Evolutionary conservation across 2,888 invertebrate genomes (phyloP), one percentile per base, ranked within the genome.

Genomic region (Zaprionus obscuricornis): DNA sequence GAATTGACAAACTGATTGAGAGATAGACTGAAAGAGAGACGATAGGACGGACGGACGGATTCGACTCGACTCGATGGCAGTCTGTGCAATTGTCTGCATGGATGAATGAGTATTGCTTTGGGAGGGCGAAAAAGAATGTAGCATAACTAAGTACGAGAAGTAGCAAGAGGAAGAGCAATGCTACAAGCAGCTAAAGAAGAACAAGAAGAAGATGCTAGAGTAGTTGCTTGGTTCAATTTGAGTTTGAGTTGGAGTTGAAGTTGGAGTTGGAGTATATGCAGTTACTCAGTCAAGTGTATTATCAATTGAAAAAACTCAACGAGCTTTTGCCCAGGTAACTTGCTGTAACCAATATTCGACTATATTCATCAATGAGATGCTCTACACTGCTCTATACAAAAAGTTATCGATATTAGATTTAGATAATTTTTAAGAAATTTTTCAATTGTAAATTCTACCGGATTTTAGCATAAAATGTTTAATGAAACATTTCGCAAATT

Each of bases 231-330:
- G 17, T 49, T 45, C 31, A 6, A 36, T 31, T 27, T 11, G 18
- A 7, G 18, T 6, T 36, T n/a, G 14, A 16, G n/a, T 3, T 13
- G 17, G 7, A 11, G 17, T n/a, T 3, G 26, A 10, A 1, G 24
- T 2, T 7, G 6, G 20, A 26, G 29, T 14, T 7, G 10, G 20
- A 29, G 58, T 26, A 52, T 55, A 29, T 47, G 54, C 36, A 65
- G 55, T 45, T 49, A 67, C 52, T 60, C 85, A 77, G 82, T 77
- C 82, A 81, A 81, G 77, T 76, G 77, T 66, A 63, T 69, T 81
- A 63, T 84, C 85, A 84, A 84, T 84, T 81, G 85, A 70, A 66
- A n/a, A n/a, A 81, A 64, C 69, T 69, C 66, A 76, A 63, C 73
- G 40, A 54, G 66, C 71, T 67, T 52, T 20, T n/a, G n/a, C 52